These are phyloP conservation scores for Eulimnadia texana DNA, from an alignment of 1,140 invertebrate genomes.

Conservation along the genomic window DNA sequence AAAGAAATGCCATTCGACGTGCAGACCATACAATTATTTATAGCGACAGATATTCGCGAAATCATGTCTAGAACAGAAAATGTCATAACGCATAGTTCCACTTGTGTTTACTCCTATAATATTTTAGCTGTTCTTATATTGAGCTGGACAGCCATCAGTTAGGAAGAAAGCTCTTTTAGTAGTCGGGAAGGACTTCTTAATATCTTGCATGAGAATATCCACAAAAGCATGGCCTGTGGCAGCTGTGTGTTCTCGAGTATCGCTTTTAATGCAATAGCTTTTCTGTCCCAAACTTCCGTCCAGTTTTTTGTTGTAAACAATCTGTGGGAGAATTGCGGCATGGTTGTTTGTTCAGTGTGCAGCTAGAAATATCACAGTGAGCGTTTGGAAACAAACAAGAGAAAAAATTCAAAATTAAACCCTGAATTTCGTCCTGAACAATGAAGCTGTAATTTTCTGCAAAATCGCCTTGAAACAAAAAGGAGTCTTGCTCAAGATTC, in stretches of 20 bases:
- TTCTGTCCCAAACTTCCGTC: not conserved
- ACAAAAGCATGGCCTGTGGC: not conserved
- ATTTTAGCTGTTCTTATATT: not conserved
- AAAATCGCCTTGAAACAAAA: not conserved
- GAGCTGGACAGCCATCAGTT: not conserved
- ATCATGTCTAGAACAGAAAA: not conserved
- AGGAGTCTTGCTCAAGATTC: not conserved
- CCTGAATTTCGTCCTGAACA: not conserved
- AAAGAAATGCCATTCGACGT: constrained; percentile 8
- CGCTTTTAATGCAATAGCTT: not conserved
- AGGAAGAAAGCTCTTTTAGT: not conserved
- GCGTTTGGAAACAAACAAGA: too few relatives aligned
- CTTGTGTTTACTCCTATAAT: not conserved
- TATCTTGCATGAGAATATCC: too few relatives aligned
- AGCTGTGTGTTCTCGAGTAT: not conserved
- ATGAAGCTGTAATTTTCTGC: not conserved
- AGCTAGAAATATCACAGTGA: not conserved
- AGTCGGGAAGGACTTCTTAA: not conserved
- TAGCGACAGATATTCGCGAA: not conserved
- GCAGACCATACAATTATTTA: not conserved
- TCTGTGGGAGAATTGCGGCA: not conserved
- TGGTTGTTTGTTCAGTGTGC: not conserved
- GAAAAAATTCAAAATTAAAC: not conserved
- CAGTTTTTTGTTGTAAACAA: not conserved
- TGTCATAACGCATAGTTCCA: not conserved